These are phyloP conservation scores for Pheosia tremula DNA, from an alignment of 2,888 invertebrate species.

Conservation along the genomic window DNA sequence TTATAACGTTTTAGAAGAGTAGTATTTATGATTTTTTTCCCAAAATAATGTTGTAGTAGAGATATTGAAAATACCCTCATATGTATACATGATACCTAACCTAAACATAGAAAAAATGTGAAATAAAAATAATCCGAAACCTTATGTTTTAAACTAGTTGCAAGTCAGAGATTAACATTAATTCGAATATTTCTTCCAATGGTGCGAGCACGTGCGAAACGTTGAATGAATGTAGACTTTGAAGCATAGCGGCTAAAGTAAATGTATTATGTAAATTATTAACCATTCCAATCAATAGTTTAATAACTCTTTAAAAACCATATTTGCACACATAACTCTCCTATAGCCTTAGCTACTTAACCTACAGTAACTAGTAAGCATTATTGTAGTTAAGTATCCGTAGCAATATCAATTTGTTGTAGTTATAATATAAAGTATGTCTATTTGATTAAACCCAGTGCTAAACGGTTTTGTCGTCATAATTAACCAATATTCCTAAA, in stretches of 20 bases:
- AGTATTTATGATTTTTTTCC: no score
- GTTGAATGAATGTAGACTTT: background rate
- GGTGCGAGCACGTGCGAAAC: background rate
- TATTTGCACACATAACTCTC: background rate
- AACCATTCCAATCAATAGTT: background rate
- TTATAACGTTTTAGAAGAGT: no score
- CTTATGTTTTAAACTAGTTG: background rate
- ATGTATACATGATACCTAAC: background rate
- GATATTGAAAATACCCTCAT: background rate
- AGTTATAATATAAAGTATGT: background rate
- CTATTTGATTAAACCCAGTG: background rate
- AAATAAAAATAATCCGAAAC: no score
- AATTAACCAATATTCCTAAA: background rate
- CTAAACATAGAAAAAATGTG: no score
- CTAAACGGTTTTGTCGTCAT: background rate
- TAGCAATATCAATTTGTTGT: background rate
- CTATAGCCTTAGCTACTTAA: background rate
- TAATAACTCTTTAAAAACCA: background rate
- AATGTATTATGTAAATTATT: background rate
- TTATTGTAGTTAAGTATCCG: background rate
- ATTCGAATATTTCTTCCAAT: background rate
- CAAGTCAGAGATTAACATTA: background rate
- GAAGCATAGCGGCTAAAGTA: background rate
- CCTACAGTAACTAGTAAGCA: background rate
- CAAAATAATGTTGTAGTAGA: no score